phyloP scores from a whole-genome alignment of 2,888 invertebrate genomes.

The Brachypterus glaber region DNA sequence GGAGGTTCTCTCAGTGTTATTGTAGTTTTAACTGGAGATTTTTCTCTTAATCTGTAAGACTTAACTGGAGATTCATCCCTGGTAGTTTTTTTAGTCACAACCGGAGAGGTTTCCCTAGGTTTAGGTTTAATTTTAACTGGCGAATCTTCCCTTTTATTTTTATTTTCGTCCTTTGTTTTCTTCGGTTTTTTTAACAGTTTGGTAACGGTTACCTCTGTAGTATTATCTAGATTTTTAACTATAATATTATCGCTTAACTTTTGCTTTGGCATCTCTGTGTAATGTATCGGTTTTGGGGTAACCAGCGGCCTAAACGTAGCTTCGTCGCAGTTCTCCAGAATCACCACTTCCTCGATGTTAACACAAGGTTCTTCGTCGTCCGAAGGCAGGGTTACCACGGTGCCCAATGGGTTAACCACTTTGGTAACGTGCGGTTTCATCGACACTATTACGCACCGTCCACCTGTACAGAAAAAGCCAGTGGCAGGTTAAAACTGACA shows the following conservation, averaged over 20 bases:
- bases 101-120: slow-evolving; percentile 13
- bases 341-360: slow-evolving; percentile 33
- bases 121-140: too few relatives aligned
- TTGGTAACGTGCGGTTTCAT: slow-evolving; percentile 48
- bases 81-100: slow-evolving; percentile 5
- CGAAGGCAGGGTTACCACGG: slow-evolving; percentile 50
- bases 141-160: slow-evolving; percentile 12
- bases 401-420: slow-evolving; percentile 70
- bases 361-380: slow-evolving; percentile 36
- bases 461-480: slow-evolving; percentile 78
- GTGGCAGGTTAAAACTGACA: slow-evolving; percentile 58
- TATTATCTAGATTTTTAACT: slow-evolving; percentile 27
- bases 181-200: slow-evolving; percentile 20
- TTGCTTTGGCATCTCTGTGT: slow-evolving; percentile 13
- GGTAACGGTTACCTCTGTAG: slow-evolving; percentile 29
- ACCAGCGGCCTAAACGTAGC: slow-evolving; percentile 60
- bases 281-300: slow-evolving; percentile 40
- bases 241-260: slow-evolving; percentile 24
- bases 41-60: background rate
- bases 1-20: too few relatives aligned
- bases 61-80: background rate
- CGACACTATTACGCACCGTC: slow-evolving; percentile 40
- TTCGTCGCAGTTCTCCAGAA: slow-evolving; percentile 57
- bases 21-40: background rate
- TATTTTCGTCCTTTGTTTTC: slow-evolving; percentile 12